Evolutionary conservation across 2,888 invertebrate genomes (phyloP).

Genomic region (Yponomeuta evonymella): DNA sequence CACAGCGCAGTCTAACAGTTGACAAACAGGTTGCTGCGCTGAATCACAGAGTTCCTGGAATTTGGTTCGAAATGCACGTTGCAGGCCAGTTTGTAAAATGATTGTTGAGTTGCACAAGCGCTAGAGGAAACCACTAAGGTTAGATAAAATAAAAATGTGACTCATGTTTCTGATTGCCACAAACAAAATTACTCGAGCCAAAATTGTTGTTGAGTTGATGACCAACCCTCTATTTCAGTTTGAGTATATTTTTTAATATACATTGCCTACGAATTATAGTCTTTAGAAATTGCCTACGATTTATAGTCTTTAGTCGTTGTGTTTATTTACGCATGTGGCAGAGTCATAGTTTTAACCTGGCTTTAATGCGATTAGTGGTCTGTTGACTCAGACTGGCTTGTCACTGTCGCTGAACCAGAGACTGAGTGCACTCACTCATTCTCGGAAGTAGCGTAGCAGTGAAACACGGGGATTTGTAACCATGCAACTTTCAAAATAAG

Average conservation of each 20-base stretch:
- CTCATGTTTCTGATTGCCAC: neutral
- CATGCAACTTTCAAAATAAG: neutral
- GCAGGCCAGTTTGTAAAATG: neutral
- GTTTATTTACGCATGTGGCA: neutral
- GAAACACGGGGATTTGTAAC: constrained; percentile 7
- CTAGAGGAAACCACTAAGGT: constrained; percentile 3
- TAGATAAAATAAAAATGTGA: constrained; percentile 7
- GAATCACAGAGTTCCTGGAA: constrained; percentile 8
- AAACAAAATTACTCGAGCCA: neutral
- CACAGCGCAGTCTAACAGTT: neutral
- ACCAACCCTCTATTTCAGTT: neutral
- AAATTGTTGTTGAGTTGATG: neutral
- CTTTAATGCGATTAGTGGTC: neutral
- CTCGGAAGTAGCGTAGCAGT: neutral
- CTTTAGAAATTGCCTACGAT: neutral
- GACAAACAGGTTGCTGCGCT: neutral
- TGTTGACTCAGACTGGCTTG: constrained; percentile 2
- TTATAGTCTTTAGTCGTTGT: neutral
- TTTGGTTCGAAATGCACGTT: constrained; percentile 6
- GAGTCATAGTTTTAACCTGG: neutral
- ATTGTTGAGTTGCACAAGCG: neutral
- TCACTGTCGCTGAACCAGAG: neutral
- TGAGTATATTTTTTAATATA: neutral
- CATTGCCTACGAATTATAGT: neutral
- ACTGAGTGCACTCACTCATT: neutral